These are phyloP conservation scores for Drosophila carrolli DNA, from an alignment of 1,140 invertebrate species.

Conservation along the genomic window DNA sequence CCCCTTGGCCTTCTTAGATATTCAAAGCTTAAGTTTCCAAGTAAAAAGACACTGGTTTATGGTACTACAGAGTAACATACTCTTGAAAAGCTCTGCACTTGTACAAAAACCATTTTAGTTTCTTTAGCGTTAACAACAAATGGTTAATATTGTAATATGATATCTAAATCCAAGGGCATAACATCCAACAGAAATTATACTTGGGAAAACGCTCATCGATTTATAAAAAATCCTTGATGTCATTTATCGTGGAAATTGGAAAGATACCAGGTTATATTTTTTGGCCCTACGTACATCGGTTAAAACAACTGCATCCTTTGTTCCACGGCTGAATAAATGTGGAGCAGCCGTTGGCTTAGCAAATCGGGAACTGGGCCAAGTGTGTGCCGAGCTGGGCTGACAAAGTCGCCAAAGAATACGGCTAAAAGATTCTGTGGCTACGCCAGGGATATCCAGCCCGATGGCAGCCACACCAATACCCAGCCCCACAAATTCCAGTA, in stretches of 20 bases:
- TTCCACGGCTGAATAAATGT: slow-evolving; percentile 16
- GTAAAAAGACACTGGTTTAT: slow-evolving; percentile 6
- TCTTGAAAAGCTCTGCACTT: neutral
- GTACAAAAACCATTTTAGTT: neutral
- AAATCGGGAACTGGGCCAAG: slow-evolving; percentile 40
- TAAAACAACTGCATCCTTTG: slow-evolving; percentile 10
- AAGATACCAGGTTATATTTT: neutral
- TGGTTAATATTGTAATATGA: neutral
- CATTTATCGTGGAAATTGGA: neutral
- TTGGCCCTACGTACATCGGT: neutral
- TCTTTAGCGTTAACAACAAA: too few relatives aligned
- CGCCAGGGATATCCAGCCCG: slow-evolving; percentile 46
- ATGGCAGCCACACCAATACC: slow-evolving; percentile 8
- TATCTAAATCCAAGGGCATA: too few relatives aligned
- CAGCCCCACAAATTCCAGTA: neutral
- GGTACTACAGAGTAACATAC: neutral
- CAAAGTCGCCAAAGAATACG: slow-evolving; percentile 40
- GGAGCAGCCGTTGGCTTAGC: slow-evolving; percentile 16
- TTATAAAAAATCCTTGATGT: too few relatives aligned
- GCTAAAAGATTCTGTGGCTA: slow-evolving; percentile 23
- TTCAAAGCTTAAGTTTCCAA: slow-evolving; percentile 19
- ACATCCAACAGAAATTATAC: too few relatives aligned
- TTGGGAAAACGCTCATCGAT: too few relatives aligned
- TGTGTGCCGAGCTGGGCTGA: slow-evolving; percentile 5
- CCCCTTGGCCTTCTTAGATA: slow-evolving; percentile 15